These are phyloP conservation scores for Antechinus flavipes DNA, from an alignment of 2,113 vertebrate genomes.

Conservation along the genomic window DNA sequence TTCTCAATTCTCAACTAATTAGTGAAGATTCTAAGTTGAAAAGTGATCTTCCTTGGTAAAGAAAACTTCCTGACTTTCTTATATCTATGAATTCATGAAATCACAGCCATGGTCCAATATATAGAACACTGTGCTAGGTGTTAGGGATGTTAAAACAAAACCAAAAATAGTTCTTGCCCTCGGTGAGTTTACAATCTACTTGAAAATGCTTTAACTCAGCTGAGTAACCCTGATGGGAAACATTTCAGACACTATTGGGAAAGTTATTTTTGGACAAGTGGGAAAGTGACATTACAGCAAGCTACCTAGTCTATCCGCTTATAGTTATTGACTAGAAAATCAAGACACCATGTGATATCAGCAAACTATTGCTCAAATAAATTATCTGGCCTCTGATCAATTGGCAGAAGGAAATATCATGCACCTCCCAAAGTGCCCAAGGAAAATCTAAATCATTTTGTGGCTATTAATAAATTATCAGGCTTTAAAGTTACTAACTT, in stretches of 20 bases:
- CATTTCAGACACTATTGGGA: not conserved
- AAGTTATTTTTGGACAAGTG: constrained; percentile 23
- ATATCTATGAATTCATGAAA: not conserved
- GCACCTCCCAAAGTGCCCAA: not conserved
- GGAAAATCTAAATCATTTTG: constrained; percentile 15
- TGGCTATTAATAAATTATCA: constrained; percentile 40
- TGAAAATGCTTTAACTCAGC: constrained; percentile 17
- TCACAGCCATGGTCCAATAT: not conserved
- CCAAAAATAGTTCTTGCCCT: not conserved
- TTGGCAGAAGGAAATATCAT: not conserved
- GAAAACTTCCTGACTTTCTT: not conserved
- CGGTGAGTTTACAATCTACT: not conserved
- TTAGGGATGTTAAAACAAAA: not conserved
- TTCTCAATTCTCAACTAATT: not conserved
- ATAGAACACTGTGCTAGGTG: not conserved
- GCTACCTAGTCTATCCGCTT: not conserved
- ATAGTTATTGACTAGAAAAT: not conserved
- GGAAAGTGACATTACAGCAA: not conserved
- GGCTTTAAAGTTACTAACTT: constrained; percentile 18
- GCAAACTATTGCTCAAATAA: constrained; percentile 19
- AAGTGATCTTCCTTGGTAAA: not conserved
- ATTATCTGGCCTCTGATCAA: constrained; percentile 10
- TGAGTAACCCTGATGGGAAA: not conserved
- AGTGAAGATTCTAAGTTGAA: not conserved
- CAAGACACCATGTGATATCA: not conserved